These are phyloP conservation scores for Drosophila nebulosa DNA, from an alignment of 1,140 invertebrate species.

Conservation along the genomic window DNA sequence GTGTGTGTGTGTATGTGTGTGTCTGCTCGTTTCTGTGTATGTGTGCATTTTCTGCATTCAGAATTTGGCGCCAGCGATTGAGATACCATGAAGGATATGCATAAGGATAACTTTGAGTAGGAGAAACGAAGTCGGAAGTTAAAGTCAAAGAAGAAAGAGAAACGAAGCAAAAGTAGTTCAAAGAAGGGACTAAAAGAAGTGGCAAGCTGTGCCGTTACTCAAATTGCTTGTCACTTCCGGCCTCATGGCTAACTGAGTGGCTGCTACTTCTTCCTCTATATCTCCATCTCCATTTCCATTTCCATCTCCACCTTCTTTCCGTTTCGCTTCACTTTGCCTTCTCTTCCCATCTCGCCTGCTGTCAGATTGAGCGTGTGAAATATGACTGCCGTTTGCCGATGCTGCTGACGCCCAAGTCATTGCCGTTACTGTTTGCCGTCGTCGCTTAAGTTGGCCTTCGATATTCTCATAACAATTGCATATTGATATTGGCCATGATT, in stretches of 20 bases:
- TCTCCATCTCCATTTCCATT: neutral
- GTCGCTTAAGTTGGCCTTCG: conserved; percentile 62
- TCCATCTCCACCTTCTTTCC: neutral
- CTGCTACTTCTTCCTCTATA: neutral
- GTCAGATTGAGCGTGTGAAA: conserved; percentile 34
- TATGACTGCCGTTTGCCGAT: conserved; percentile 19
- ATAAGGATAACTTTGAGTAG: neutral
- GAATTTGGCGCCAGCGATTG: neutral
- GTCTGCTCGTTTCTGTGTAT: too few relatives aligned
- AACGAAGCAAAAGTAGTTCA: neutral
- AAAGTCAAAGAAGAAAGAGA: too few relatives aligned
- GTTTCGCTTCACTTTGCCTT: neutral
- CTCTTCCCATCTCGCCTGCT: neutral
- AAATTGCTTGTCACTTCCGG: conserved; percentile 56
- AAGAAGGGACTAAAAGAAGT: neutral
- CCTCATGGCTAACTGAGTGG: conserved; percentile 7
- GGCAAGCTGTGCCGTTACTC: conserved; percentile 10
- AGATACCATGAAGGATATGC: neutral
- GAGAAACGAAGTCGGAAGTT: neutral
- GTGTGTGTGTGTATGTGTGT: neutral
- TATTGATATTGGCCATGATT: conserved; percentile 35
- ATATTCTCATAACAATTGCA: conserved; percentile 55
- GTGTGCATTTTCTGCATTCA: neutral
- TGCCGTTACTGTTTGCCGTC: neutral
- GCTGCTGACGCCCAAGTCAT: neutral